Percentiles rank a stretch among this genome's conserved stretches.
phyloP scores from a whole-genome alignment of 2,888 invertebrate genomes.

The Amblyjoppa proteus region DNA sequence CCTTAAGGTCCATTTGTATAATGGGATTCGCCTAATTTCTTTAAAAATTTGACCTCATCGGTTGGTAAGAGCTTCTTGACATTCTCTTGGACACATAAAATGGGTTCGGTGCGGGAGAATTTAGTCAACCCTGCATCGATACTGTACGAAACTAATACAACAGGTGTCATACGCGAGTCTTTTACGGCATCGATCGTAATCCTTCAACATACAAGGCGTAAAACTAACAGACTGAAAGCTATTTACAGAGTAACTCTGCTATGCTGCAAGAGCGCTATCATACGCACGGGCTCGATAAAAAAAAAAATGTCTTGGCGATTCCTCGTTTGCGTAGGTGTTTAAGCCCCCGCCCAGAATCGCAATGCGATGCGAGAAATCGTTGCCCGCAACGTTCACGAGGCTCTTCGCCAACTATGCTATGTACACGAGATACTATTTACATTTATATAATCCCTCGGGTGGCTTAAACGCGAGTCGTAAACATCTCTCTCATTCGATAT shows the following conservation, averaged over 20 bases:
- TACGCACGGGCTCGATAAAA: slow-evolving; percentile 26
- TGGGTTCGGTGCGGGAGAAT: slow-evolving; percentile 7
- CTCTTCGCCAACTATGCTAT: slow-evolving; percentile 57
- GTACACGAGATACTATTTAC: slow-evolving; percentile 65
- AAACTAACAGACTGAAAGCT: slow-evolving; percentile 43
- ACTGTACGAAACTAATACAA: slow-evolving; percentile 32
- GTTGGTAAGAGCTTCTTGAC: not conserved
- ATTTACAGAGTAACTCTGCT: slow-evolving; percentile 60
- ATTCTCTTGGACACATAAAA: slow-evolving; percentile 22
- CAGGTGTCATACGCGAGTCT: slow-evolving; percentile 18
- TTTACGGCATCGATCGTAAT: slow-evolving; percentile 36
- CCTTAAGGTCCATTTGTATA: slow-evolving; percentile 23
- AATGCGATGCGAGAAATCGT: slow-evolving; percentile 44
- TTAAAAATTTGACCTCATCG: slow-evolving; percentile 17
- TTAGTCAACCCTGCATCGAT: slow-evolving; percentile 7
- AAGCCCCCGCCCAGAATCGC: slow-evolving; percentile 13
- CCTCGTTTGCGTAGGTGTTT: slow-evolving; percentile 31
- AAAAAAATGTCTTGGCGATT: slow-evolving; percentile 38
- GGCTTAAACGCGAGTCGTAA: slow-evolving; percentile 13
- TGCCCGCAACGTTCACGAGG: slow-evolving; percentile 60
- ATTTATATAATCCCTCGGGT: slow-evolving; percentile 64
- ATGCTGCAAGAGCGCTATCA: slow-evolving; percentile 42
- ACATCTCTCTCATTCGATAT: slow-evolving; percentile 15
- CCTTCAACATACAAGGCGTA: slow-evolving; percentile 37
- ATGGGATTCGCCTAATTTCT: slow-evolving; percentile 39